Evolutionary conservation across 2,888 invertebrate species (phyloP).

Genomic region (Cylindroiulus punctatus): DNA sequence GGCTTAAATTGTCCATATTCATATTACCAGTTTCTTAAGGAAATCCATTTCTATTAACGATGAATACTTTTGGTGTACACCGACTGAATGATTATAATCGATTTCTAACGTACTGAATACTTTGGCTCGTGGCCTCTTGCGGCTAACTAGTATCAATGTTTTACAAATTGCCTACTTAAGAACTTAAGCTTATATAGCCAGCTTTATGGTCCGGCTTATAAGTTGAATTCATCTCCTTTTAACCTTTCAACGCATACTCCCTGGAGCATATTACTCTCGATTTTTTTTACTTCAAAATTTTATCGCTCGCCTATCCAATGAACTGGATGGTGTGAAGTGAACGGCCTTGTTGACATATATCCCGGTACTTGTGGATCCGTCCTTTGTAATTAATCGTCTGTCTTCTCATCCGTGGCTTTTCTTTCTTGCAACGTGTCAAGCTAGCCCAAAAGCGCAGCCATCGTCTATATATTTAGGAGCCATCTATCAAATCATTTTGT

Average conservation of each 20-base stretch:
- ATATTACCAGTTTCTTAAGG: no score
- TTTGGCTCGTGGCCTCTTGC: no score
- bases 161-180: no score
- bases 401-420: constrained; percentile 38
- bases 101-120: no score
- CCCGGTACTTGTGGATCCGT: constrained; percentile 42
- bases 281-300: background rate
- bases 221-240: background rate
- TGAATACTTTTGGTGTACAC: no score
- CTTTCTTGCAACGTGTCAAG: constrained; percentile 34
- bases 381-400: constrained; percentile 35
- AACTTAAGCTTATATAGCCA: background rate
- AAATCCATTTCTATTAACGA: no score
- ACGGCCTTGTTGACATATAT: constrained; percentile 22
- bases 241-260: background rate
- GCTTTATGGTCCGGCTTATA: background rate
- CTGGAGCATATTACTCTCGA: background rate
- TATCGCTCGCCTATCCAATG: background rate
- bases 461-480: constrained; percentile 42
- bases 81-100: no score
- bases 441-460: constrained; percentile 23
- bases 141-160: no score
- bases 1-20: no score
- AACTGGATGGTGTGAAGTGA: constrained; percentile 17
- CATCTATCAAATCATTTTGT: constrained; percentile 42